Conservation (phyloP, 1,140 invertebrate species). For the Pectinophora gossypiella region DNA sequence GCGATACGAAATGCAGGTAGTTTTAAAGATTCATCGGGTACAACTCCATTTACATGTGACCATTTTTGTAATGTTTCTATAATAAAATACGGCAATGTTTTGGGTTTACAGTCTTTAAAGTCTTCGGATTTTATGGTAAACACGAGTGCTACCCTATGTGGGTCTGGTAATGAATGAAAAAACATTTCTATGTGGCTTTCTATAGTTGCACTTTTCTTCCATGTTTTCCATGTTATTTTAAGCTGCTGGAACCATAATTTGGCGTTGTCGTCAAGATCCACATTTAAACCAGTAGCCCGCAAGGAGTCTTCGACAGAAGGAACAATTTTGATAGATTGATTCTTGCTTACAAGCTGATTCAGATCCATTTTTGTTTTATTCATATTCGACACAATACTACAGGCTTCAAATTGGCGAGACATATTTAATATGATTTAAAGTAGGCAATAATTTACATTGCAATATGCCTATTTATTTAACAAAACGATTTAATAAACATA, state of each 20-base stretch:
- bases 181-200: slow-evolving; percentile 44
- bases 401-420: no score
- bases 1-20: slow-evolving; percentile 58
- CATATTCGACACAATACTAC: neutral
- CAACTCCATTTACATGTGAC: slow-evolving; percentile 25
- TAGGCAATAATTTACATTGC: no score
- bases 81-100: slow-evolving; percentile 56
- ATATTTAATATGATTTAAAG: no score
- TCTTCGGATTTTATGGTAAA: slow-evolving; percentile 60
- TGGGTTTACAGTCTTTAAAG: slow-evolving; percentile 63
- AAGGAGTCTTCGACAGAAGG: slow-evolving; percentile 61
- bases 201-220: slow-evolving; percentile 52
- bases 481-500: no score
- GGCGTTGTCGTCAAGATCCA: slow-evolving; percentile 36
- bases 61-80: slow-evolving; percentile 55
- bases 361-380: slow-evolving; percentile 42
- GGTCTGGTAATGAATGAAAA: slow-evolving; percentile 36
- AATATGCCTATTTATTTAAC: no score
- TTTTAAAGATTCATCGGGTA: slow-evolving; percentile 45
- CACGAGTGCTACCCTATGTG: slow-evolving; percentile 43
- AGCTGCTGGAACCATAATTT: slow-evolving; percentile 48
- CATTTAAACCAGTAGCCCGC: slow-evolving; percentile 43
- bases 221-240: slow-evolving; percentile 52
- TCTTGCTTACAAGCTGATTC: slow-evolving; percentile 41
- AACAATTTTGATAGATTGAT: slow-evolving; percentile 64